These are phyloP conservation scores for Arctia plantaginis DNA, from an alignment of 2,888 invertebrate species.

Conservation along the genomic window DNA sequence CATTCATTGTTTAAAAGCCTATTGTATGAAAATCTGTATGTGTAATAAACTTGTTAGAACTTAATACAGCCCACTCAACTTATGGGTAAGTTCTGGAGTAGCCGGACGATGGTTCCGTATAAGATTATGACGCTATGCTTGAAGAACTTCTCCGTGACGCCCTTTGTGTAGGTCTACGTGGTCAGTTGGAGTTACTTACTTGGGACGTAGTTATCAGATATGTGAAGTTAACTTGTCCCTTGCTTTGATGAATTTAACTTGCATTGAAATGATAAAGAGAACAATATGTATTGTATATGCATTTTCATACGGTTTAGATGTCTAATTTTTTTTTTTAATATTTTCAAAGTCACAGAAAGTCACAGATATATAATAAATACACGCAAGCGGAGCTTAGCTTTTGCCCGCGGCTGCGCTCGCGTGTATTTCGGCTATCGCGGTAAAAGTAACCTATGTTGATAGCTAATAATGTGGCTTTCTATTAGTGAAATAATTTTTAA, in stretches of 20 bases:
- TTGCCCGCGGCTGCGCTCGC: too few species aligned
- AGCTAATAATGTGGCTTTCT: too few species aligned
- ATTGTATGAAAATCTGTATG: conserved; percentile 47
- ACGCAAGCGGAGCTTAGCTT: too few species aligned
- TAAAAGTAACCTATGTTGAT: too few species aligned
- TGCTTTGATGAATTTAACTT: too few species aligned
- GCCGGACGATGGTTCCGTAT: conserved; percentile 54
- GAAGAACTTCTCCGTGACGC: conserved; percentile 57
- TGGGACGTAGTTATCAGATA: background rate
- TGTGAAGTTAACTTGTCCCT: background rate
- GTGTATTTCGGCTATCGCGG: too few species aligned
- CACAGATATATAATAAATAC: too few species aligned
- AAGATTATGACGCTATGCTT: conserved; percentile 63
- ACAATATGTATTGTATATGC: background rate
- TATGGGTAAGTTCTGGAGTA: conserved; percentile 58
- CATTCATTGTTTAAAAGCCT: conserved; percentile 33
- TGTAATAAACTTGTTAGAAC: conserved; percentile 39
- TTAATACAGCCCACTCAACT: conserved; percentile 40
- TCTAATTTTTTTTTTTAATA: background rate
- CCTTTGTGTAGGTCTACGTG: conserved; percentile 43
- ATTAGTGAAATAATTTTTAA: too few species aligned
- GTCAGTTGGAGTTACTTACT: conserved; percentile 28
- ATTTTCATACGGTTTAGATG: background rate
- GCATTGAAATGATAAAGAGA: background rate
- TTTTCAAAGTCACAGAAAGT: too few species aligned